Base-by-base conservation (phyloP, 2,113 vertebrate species). In the Polypterus bichir region DNA sequence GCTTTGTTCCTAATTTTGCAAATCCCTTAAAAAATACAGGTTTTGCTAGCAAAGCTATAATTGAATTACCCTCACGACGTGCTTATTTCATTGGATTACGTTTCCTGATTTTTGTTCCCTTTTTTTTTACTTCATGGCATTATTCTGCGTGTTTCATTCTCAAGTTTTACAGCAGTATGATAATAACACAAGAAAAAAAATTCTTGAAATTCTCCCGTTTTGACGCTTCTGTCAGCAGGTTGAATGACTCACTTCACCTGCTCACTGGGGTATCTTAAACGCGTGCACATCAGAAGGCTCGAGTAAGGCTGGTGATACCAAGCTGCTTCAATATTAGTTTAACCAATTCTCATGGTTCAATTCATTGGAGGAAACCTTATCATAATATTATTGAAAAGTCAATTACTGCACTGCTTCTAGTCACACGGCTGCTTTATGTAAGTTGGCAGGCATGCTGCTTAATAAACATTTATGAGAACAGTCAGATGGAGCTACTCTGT, bases 361-460 rank as follows among this genome's bases (percentile, higher is more conserved):
- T 67, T 65, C 71, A 73, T 73, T 68, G 52, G 7, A 59, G 49
- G 64, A 73, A 81, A 64, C 68, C 76, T 71, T 76, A 73, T 73
- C 75, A 74, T 79, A 80, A 75, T 74, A 79, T 83, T 82, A 77
- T 72, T 78, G 77, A 79, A 72, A 83, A 81, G 79, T 76, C 72
- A 74, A 81, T 81, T 77, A 77, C 71, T 64, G 66, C 5, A 0
- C 57, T 7, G 51, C 59, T 59, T 63, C 57, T 68, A 58, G 56
- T 58, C 56, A 63, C 64, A 64, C 81, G 79, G 76, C 79, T 81
- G 70, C 64, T 80, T 82, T 74, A 81, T 81, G 72, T 70, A 77
- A 77, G 77, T 70, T 71, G 72, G 78, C 49, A 76, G 78, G 75
- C 87, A 76, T 66, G 8, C 66, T 72, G 67, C 81, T 73, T 81